Evolutionary conservation across 1,140 invertebrate genomes (phyloP).

Genomic region (Anastrepha obliqua): DNA sequence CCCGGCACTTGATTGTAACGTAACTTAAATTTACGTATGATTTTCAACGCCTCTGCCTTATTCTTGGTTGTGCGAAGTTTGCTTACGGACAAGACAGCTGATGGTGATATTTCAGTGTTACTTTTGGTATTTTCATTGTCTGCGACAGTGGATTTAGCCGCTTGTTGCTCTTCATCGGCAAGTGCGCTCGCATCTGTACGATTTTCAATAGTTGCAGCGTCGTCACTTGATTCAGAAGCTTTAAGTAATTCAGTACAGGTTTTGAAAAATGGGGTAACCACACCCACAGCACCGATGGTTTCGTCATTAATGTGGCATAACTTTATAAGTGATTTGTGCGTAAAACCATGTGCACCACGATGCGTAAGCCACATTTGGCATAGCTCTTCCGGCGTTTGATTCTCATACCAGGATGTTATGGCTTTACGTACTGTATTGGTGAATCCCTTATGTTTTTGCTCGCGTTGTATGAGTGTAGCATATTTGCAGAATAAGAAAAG

Average conservation of each 20-base stretch:
- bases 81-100: conserved; percentile 10
- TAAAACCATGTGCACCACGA: conserved; percentile 54
- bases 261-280: conserved; percentile 53
- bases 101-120: not conserved
- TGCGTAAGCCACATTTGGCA: conserved; percentile 63
- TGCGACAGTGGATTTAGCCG: not conserved
- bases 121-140: conserved; percentile 2
- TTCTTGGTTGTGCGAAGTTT: conserved; percentile 59
- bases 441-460: conserved; percentile 59
- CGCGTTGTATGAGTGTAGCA: conserved; percentile 61
- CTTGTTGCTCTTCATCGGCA: not conserved
- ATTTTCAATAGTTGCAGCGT: not conserved
- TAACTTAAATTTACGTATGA: conserved; percentile 59
- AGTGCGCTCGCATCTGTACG: not conserved
- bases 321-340: conserved; percentile 63
- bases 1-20: conserved; percentile 64
- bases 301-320: conserved; percentile 62
- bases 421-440: conserved; percentile 67
- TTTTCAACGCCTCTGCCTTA: conserved; percentile 57
- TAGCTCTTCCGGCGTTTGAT: conserved; percentile 60
- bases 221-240: conserved; percentile 13
- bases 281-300: conserved; percentile 53
- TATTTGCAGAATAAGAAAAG: conserved; percentile 65
- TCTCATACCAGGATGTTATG: conserved; percentile 64
- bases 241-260: conserved; percentile 56